Evolutionary conservation across 64 coral and sea anemone genomes (phyloP).

Genomic region (Hydrozoanthus tunicans): DNA sequence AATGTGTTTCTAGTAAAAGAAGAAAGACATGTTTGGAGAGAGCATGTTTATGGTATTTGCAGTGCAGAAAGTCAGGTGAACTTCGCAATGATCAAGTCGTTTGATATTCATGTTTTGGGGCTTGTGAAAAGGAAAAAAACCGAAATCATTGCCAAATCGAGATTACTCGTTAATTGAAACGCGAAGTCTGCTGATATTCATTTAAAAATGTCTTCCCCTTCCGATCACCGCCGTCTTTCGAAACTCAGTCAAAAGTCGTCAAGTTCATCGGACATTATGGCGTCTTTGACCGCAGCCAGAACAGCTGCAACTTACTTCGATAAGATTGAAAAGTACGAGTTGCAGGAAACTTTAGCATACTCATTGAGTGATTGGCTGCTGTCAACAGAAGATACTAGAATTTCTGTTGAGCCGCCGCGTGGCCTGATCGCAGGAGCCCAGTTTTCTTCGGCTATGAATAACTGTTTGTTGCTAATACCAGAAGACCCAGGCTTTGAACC

Average conservation of each 20-base stretch:
- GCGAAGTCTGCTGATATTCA: neutral
- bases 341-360: conserved; percentile 91
- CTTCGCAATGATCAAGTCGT: neutral
- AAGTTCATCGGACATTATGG: conserved; percentile 62
- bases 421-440: conserved; percentile 91
- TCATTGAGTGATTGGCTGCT: conserved; percentile 85
- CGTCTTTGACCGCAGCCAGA: conserved; percentile 73
- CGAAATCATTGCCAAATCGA: neutral
- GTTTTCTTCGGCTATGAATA: conserved; percentile 75
- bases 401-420: conserved; percentile 84
- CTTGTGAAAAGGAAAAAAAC: neutral
- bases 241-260: neutral
- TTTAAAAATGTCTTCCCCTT: conserved; percentile 21
- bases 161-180: neutral
- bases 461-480: conserved; percentile 87
- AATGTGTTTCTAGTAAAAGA: neutral
- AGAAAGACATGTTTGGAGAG: neutral
- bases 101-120: neutral
- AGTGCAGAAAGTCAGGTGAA: neutral
- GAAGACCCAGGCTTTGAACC: conserved; percentile 76
- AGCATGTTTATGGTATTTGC: neutral
- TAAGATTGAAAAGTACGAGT: conserved; percentile 94
- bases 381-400: conserved; percentile 91
- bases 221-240: conserved; percentile 7
- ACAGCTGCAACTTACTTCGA: conserved; percentile 95